These are phyloP conservation scores for Lepus timidus DNA, from an alignment of 2,113 vertebrate genomes.

Conservation along the genomic window DNA sequence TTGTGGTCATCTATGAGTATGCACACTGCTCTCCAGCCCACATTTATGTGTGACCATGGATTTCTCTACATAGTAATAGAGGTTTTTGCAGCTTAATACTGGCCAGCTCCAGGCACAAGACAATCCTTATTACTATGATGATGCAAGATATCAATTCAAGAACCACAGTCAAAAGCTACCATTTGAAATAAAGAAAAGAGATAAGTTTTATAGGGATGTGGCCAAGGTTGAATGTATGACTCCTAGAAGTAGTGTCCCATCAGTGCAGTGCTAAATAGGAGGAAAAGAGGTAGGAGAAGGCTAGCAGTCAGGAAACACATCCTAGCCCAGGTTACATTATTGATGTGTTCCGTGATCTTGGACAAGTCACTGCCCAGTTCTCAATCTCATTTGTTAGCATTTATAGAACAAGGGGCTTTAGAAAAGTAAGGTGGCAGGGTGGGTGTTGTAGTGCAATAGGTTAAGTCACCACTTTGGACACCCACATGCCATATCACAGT, in stretches of 20 bases:
- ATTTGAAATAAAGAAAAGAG: slow-evolving; percentile 17
- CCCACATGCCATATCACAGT: no score
- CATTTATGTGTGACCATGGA: neutral
- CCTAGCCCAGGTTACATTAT: neutral
- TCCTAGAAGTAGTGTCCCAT: neutral
- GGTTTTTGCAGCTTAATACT: neutral
- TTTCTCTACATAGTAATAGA: slow-evolving; percentile 10
- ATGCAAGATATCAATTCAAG: slow-evolving; percentile 56
- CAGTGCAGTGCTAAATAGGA: neutral
- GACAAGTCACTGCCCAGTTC: neutral
- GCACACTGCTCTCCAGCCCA: neutral
- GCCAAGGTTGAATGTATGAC: neutral
- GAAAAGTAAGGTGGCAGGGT: no score
- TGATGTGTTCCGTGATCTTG: slow-evolving; percentile 5
- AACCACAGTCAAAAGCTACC: slow-evolving; percentile 48
- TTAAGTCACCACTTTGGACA: no score
- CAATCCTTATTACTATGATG: slow-evolving; percentile 31
- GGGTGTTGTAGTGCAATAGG: no score
- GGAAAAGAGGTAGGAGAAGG: neutral
- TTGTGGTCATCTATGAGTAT: neutral
- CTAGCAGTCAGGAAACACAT: neutral
- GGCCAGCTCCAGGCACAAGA: neutral
- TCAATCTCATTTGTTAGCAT: slow-evolving; percentile 35
- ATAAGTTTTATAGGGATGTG: neutral
- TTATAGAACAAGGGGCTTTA: neutral